phyloP scores from a whole-genome alignment of 2,113 vertebrate species.

The Rhegmatorhina hoffmannsi region DNA sequence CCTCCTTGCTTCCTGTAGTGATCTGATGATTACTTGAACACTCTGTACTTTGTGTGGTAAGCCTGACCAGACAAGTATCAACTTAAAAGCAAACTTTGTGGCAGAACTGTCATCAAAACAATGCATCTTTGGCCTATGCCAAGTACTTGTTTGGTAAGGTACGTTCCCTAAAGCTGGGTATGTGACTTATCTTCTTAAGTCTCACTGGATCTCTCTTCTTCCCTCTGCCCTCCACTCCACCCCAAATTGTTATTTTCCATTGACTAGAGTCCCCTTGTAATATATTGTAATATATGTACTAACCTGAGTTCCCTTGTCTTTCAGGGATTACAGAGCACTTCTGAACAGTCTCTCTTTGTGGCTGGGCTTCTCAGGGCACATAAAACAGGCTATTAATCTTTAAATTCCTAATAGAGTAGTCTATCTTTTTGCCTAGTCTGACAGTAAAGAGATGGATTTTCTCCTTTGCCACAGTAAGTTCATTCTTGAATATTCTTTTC shows the following conservation, averaged over 20 bases:
- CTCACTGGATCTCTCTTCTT: accelerated
- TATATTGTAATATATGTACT: background rate
- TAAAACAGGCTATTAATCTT: background rate
- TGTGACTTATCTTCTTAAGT: background rate
- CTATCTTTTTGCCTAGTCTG: background rate
- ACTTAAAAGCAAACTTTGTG: background rate
- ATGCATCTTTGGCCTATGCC: background rate
- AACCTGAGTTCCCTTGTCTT: background rate
- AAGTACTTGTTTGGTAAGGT: background rate
- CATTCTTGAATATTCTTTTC: background rate
- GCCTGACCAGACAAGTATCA: background rate
- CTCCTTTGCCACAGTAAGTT: background rate
- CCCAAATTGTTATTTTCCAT: background rate
- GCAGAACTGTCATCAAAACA: background rate
- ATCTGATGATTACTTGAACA: background rate
- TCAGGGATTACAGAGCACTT: background rate
- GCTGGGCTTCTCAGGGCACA: background rate
- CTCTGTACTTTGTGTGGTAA: background rate
- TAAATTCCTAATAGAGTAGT: background rate
- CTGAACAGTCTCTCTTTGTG: background rate
- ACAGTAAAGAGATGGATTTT: background rate
- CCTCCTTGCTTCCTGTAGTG: background rate
- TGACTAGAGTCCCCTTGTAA: background rate
- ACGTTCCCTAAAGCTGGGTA: background rate
- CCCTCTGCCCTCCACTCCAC: background rate